phyloP scores from a whole-genome alignment of 2,888 invertebrate species.

The Hyposoter didymator region DNA sequence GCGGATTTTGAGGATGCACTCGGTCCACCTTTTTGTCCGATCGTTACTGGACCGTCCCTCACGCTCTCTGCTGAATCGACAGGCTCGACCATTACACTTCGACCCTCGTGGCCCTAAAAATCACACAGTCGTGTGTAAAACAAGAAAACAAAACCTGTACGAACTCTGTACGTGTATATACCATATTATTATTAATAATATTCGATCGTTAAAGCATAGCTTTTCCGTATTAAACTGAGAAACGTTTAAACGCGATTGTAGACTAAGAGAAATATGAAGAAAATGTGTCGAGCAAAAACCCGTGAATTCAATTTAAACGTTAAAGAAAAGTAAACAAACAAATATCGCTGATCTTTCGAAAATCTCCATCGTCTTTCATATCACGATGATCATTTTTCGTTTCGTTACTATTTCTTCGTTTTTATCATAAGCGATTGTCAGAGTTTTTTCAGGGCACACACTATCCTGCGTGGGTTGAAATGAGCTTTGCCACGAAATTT shows the following conservation, averaged over 20 bases:
- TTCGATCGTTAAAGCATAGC: conserved; percentile 77
- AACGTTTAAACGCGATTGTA: conserved; percentile 62
- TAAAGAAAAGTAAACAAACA: conserved; percentile 15
- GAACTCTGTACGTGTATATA: conserved; percentile 73
- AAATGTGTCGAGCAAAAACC: conserved; percentile 27
- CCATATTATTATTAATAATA: conserved; percentile 69
- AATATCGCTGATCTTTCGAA: conserved; percentile 38
- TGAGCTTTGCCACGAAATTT: too few species aligned
- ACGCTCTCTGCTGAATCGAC: too few species aligned
- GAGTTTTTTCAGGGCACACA: neutral
- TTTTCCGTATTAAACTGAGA: conserved; percentile 69
- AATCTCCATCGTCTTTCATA: conserved; percentile 34
- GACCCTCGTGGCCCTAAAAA: conserved; percentile 66
- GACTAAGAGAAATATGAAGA: conserved; percentile 23
- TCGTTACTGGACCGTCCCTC: too few species aligned
- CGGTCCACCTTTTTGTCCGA: too few species aligned
- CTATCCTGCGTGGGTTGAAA: conserved; percentile 6
- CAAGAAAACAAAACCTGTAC: conserved; percentile 44
- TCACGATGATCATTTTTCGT: conserved; percentile 36
- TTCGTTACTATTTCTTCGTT: conserved; percentile 39
- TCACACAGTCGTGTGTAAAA: conserved; percentile 73
- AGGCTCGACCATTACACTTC: conserved; percentile 23
- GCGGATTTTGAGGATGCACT: too few species aligned
- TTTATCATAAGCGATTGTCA: conserved; percentile 25
- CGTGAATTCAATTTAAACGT: neutral